A percentile compares a stretch with the other conserved stretches of the same genome.
Evolutionary conservation across 2,888 invertebrate genomes (phyloP).

Genomic region (Penaeus monodon): DNA sequence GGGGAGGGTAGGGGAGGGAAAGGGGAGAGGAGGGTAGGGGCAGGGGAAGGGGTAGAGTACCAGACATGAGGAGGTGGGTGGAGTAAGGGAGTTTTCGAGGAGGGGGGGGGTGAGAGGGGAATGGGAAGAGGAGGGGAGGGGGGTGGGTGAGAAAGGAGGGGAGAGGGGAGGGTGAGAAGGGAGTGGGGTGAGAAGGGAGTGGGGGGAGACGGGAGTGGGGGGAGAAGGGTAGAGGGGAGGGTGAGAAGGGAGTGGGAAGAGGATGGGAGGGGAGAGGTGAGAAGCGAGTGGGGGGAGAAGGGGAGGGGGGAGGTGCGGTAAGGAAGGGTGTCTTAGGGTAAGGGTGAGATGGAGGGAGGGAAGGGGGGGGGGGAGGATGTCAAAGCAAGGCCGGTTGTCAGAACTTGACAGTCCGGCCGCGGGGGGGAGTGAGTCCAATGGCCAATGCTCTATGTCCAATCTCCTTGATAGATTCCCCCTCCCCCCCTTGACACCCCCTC

Average conservation of each 20-base stretch:
- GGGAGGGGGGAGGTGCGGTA: no score
- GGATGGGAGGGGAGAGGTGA: no score
- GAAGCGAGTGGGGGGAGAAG: no score
- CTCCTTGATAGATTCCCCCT: conserved; percentile 29
- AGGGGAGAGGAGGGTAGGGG: no score
- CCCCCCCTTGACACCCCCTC: not conserved
- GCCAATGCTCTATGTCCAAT: conserved; percentile 36
- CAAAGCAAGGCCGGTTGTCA: conserved; percentile 22
- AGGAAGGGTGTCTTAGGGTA: no score
- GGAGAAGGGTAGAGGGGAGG: no score
- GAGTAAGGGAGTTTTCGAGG: not conserved
- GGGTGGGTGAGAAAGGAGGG: not conserved
- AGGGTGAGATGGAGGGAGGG: not conserved
- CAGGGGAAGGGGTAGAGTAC: not conserved
- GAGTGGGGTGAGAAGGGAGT: not conserved
- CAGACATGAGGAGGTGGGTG: not conserved
- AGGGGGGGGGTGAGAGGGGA: not conserved
- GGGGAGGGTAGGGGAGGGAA: no score
- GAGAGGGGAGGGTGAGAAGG: not conserved
- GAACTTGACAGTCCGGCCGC: conserved; percentile 18
- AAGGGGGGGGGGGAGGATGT: not conserved
- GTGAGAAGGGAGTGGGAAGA: no score
- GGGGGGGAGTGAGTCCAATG: conserved; percentile 29
- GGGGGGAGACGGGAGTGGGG: no score
- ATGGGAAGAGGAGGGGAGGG: not conserved